Conservation (phyloP, 1,140 invertebrate genomes). For the Batillaria attramentaria region DNA sequence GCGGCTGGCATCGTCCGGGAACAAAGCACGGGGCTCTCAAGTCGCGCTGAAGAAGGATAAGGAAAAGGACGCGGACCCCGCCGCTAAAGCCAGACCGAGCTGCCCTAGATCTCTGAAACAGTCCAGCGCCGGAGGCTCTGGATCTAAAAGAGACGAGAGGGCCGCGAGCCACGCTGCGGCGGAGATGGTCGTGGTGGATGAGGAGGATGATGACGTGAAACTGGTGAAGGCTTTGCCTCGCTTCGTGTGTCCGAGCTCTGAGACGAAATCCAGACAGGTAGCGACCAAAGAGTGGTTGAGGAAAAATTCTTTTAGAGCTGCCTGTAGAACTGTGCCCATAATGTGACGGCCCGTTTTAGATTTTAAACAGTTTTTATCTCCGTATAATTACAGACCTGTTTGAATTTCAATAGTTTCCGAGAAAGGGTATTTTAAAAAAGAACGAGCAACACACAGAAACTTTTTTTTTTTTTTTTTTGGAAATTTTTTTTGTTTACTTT, state of each 20-base stretch:
- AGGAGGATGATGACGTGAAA: conserved; percentile 23
- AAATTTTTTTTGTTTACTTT: too few relatives aligned
- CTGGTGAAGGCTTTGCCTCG: conserved; percentile 4
- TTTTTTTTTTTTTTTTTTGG: too few relatives aligned
- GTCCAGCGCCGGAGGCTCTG: not conserved
- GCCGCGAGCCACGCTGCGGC: not conserved
- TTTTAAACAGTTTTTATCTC: too few relatives aligned
- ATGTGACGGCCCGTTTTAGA: conserved; percentile 15
- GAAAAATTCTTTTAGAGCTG: conserved; percentile 31
- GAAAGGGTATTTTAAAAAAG: too few relatives aligned
- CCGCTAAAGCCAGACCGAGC: not conserved
- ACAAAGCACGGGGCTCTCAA: too few relatives aligned
- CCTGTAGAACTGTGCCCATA: conserved; percentile 31
- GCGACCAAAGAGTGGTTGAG: conserved; percentile 41
- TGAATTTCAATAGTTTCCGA: too few relatives aligned
- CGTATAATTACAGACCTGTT: too few relatives aligned
- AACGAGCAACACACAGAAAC: too few relatives aligned
- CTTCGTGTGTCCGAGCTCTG: conserved; percentile 43
- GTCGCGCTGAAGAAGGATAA: too few relatives aligned
- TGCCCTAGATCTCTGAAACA: not conserved
- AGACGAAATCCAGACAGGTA: conserved; percentile 35
- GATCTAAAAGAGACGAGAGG: not conserved
- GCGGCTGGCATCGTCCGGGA: not conserved
- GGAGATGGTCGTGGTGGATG: not conserved
- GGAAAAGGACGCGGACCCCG: not conserved